Evolutionary conservation across 2,797 vertebrate genomes (phyloP).

Genomic region (Limosa lapponica): DNA sequence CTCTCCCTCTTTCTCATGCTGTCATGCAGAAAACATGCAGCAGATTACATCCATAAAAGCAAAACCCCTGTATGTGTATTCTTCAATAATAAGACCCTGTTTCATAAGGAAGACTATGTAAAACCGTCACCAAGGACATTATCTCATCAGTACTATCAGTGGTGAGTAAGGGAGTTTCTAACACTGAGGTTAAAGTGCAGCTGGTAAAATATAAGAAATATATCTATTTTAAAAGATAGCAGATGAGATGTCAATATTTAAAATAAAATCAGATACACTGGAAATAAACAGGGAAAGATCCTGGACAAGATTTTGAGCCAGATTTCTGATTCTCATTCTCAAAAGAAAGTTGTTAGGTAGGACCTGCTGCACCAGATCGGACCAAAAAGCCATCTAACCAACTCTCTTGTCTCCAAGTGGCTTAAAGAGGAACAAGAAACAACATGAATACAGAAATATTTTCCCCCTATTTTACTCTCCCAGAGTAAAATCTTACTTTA

Average conservation of each 20-base stretch:
- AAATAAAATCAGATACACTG: not conserved
- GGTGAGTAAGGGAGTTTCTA: not conserved
- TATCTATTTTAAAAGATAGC: not conserved
- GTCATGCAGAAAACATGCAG: not conserved
- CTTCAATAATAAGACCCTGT: not conserved
- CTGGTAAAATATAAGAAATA: not conserved
- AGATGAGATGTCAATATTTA: not conserved
- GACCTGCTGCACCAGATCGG: not conserved
- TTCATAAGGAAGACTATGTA: not conserved
- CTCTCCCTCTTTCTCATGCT: not conserved
- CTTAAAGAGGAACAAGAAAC: not conserved
- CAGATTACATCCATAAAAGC: not conserved
- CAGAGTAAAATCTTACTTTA: no score
- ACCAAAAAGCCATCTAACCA: not conserved
- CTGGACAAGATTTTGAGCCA: not conserved
- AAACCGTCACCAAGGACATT: not conserved
- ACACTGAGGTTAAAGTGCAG: not conserved
- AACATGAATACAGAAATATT: not conserved
- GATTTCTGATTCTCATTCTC: not conserved
- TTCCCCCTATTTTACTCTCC: not conserved
- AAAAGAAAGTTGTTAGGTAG: not conserved
- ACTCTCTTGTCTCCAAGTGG: not conserved
- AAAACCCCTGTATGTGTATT: not conserved
- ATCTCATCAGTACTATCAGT: not conserved
- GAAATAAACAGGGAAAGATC: not conserved